Base-by-base conservation (phyloP, 1,140 invertebrate genomes). In the Holcopasites calliopsidis region DNA sequence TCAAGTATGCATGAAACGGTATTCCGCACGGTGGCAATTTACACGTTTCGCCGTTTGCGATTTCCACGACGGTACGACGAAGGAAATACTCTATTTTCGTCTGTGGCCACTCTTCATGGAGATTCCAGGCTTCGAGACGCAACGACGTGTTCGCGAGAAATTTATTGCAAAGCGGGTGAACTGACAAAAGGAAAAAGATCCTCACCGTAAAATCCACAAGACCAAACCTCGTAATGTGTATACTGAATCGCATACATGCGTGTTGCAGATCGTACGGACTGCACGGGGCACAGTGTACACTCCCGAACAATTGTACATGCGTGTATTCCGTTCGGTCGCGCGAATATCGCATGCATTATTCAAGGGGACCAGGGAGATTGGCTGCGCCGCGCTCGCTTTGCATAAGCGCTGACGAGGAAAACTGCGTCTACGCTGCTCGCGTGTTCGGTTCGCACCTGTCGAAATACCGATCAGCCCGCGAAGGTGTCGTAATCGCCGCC, bases 301-400 rank as follows among this genome's bases (percentile, higher is more conserved):
- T 18, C 52, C 64, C 62, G 74, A 74, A 68, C 72, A 10, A 10
- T 38, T 5, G 13, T 8, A 21, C 33, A 23, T 11, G 7, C 11
- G 60, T 21, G 60, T 6, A 72, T 86, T 83, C 75, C 79, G 77
- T 81, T 86, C 71, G 81, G 52, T 54, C 74, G 72, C 65, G 77
- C 80, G 70, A 85, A 87, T 80, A 83, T 82, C 85, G 72, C 68
- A 88, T 88, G 86, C 84, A 88, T 88, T 87, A 88, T 88, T 88
- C 85, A 88, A 74, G 54, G n/a, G n/a, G 64, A 79, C 62, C 60
- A n/a, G 66, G 73, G 74, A 81, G 77, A 81, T 68, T 79, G 80
- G 72, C 70, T 76, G 65, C 62, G 47, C 70, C 40, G 64, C 60
- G 49, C 42, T 31, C 50, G 71, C 49, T 87, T 86, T 87, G 82